Evolutionary conservation across 1,140 invertebrate genomes (phyloP), one percentile per base, ranked within the genome.

Genomic region (Mizuhopecten yessoensis): DNA sequence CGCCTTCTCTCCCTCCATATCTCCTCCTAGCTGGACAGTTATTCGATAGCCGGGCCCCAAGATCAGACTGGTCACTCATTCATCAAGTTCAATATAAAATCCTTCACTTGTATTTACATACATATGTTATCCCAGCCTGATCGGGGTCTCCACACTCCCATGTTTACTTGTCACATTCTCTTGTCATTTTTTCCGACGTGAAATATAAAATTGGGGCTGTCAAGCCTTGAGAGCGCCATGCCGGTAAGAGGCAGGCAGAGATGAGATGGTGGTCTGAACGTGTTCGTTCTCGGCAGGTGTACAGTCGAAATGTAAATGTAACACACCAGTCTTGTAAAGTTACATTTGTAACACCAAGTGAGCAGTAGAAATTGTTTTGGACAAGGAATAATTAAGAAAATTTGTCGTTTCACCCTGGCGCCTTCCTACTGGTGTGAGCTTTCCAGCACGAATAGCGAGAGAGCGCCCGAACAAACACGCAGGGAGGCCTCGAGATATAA

Each of bases 201-300:
- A 86, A 90, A 90, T 90, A 90, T 90, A 88, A 90, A 90, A 90
- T 90, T 87, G 87, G 88, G 33, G 49, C 90, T 90, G 90, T 90
- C 90, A 90, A 36, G 90, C 49, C 36, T 86, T 34, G 87, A 33
- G 34, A 86, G 90, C 87, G 57, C 87, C 75, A 87, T 90, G 86
- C 87, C 89, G 87, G 86, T 86, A 86, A 49, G 49, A 87, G 89
- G 89, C 86, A 42, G 86, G 87, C 89, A 49, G 9, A 29, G 5
- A n/a, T 75, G 57, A 87, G 87, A 87, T 87, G 89, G 89, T 87
- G 49, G 86, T 15, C 89, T 39, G 49, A 87, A 90, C 86, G 89
- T 87, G 36, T 39, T 89, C 86, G 33, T 42, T 87, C 89, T 87
- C 87, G 86, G 45, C 87, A 90, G 89, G 87, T 90, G 86, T 90